Conservation (phyloP, 2,797 vertebrate species). For the Oryzias dopingdopingensis region DNA sequence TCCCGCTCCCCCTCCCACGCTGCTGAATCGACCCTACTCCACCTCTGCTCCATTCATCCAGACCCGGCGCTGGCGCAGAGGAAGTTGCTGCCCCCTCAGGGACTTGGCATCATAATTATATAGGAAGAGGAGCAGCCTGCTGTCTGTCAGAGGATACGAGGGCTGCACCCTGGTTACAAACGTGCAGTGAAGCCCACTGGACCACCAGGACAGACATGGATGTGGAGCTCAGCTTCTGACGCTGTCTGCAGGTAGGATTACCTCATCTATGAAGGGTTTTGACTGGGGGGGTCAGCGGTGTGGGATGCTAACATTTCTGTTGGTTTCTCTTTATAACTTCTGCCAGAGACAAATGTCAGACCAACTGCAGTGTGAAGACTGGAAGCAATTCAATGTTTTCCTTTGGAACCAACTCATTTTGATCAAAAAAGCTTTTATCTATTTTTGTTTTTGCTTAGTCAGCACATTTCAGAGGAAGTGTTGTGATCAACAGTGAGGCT, state of each 20-base stretch:
- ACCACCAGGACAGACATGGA: conserved; percentile 26
- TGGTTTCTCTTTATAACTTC: background rate
- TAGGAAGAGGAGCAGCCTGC: conserved; percentile 54
- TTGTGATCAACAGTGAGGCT: too few relatives aligned
- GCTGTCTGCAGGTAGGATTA: conserved; percentile 56
- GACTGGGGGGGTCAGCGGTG: background rate
- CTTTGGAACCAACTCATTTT: too few relatives aligned
- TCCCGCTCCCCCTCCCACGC: conserved; percentile 10
- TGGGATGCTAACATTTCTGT: conserved; percentile 13
- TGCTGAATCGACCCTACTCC: conserved; percentile 25
- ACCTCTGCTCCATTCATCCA: conserved; percentile 38
- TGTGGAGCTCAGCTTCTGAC: conserved; percentile 38
- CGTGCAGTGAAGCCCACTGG: conserved; percentile 12
- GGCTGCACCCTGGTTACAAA: conserved; percentile 34
- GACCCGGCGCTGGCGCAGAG: conserved; percentile 43
- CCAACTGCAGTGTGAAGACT: too few relatives aligned
- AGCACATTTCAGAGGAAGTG: too few relatives aligned
- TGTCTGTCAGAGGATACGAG: conserved; percentile 37
- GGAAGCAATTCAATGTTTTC: too few relatives aligned
- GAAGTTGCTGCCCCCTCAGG: conserved; percentile 61
- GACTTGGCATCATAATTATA: conserved; percentile 59
- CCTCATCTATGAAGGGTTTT: conserved; percentile 18
- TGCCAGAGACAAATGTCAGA: too few relatives aligned
- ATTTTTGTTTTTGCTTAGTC: too few relatives aligned
- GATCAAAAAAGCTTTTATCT: too few relatives aligned